Evolutionary conservation across 1,140 invertebrate species (phyloP), one percentile per base, ranked within the genome.

Genomic region (Acyrthosiphon pisum): DNA sequence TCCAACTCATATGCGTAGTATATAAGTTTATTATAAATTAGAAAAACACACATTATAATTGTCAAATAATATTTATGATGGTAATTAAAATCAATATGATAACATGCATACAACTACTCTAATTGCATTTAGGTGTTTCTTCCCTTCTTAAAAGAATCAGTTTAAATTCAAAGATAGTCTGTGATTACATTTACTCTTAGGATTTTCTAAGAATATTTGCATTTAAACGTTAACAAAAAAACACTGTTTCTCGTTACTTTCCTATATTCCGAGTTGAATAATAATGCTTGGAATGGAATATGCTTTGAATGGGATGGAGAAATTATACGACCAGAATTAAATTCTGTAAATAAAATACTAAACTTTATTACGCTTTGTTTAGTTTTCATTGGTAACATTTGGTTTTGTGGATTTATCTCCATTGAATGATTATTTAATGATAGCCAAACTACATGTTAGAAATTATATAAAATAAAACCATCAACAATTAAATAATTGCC

Each of bases 311-410:
- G 22, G 6, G 50, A 89, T 56, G 88, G 35, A 35, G 37, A 89
- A 89, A 56, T 89, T 89, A 89, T 89, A 89, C 88, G 88, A 89
- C 88, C 50, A 56, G 48, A 53, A 89, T 89, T 35, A 89, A 89
- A 89, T 89, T 56, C 50, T 26, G 88, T 18, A 89, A 56, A 89
- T 11, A 53, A 89, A 56, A 53, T 53, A 89, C n/a, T 89, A 41
- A 89, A 89, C 48, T 56, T 89, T 89, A 89, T 53, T 89, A n/a
- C 50, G 50, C 48, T 89, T 56, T 89, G 88, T 89, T 89, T 89
- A 37, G 88, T 89, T 89, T 89, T 89, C 56, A 89, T 89, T 53
- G 50, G 50, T 53, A 56, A 89, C 88, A 89, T 89, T 89, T 56
- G 35, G 48, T 89, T 89, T 37, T 0, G n/a, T 14, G 9, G 20